Percentiles rank a stretch among this genome's conserved stretches.
Conservation (phyloP, 2,888 invertebrate species). For the Myopa tessellatipennis region DNA sequence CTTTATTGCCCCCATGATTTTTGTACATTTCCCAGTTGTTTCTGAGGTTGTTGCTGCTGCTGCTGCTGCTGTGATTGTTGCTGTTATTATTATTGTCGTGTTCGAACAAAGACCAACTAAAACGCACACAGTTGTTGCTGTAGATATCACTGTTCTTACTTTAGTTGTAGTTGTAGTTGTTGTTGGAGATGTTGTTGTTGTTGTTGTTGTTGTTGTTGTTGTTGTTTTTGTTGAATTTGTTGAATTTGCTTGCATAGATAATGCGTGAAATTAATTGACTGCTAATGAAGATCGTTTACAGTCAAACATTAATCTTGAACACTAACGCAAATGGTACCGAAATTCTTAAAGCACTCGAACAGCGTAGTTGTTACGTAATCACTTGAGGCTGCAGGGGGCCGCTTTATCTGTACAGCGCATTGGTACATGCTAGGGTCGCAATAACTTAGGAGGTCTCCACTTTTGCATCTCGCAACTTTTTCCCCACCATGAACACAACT, state of each 20-base stretch:
- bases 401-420: not conserved
- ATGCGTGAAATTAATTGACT: constrained; percentile 35
- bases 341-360: not conserved
- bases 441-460: too few relatives aligned
- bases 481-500: too few relatives aligned
- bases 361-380: not conserved
- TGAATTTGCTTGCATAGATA: not conserved
- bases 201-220: constrained; percentile 26
- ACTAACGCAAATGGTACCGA: not conserved
- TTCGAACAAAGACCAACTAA: too few relatives aligned
- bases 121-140: not conserved
- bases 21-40: constrained; percentile 14
- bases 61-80: constrained; percentile 4
- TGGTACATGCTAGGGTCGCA: too few relatives aligned
- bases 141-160: not conserved
- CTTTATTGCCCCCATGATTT: constrained; percentile 25
- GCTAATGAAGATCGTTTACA: constrained; percentile 31
- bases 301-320: constrained; percentile 16
- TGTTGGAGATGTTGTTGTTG: constrained; percentile 35
- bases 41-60: not conserved
- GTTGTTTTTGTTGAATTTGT: constrained; percentile 40
- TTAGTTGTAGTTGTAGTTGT: constrained; percentile 18
- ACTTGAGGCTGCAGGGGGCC: not conserved
- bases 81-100: not conserved
- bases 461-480: too few relatives aligned